A percentile compares a stretch with the other conserved stretches of the same genome.
Conservation (phyloP, 23 tunicate species). For the Phallusia fumigata region DNA sequence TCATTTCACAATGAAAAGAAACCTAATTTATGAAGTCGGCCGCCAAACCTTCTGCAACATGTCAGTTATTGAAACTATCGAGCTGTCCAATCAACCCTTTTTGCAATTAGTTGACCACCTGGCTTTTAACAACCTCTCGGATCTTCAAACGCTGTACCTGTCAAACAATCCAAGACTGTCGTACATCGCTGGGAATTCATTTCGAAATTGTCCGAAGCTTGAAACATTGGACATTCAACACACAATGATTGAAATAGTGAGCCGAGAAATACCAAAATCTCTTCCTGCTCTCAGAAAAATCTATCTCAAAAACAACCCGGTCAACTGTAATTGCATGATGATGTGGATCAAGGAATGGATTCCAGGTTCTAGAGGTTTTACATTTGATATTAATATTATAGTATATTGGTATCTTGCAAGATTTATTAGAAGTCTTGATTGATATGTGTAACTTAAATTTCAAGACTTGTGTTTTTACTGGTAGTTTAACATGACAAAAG, state of each 20-base stretch:
- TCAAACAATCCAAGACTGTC: neutral
- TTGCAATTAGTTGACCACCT: neutral
- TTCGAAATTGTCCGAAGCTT: neutral
- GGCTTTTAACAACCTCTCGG: neutral
- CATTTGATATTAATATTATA: no score
- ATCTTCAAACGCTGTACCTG: neutral
- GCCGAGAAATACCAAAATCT: neutral
- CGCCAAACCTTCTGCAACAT: neutral
- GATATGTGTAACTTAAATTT: neutral
- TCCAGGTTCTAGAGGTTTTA: no score
- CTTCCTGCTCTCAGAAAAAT: constrained; percentile 29
- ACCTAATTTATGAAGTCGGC: neutral
- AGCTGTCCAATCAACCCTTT: neutral
- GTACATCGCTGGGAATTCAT: neutral
- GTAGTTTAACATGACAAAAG: no score
- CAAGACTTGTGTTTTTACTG: no score
- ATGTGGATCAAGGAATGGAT: constrained; percentile 41
- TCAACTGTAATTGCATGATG: constrained; percentile 57
- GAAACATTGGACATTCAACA: neutral
- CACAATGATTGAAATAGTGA: neutral
- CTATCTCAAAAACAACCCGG: constrained; percentile 22
- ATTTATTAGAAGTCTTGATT: no score
- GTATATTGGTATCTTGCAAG: neutral
- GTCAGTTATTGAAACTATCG: neutral
- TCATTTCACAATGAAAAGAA: neutral